phyloP scores from a whole-genome alignment of 2,888 invertebrate species.

The Trissonchulus latispiculum region DNA sequence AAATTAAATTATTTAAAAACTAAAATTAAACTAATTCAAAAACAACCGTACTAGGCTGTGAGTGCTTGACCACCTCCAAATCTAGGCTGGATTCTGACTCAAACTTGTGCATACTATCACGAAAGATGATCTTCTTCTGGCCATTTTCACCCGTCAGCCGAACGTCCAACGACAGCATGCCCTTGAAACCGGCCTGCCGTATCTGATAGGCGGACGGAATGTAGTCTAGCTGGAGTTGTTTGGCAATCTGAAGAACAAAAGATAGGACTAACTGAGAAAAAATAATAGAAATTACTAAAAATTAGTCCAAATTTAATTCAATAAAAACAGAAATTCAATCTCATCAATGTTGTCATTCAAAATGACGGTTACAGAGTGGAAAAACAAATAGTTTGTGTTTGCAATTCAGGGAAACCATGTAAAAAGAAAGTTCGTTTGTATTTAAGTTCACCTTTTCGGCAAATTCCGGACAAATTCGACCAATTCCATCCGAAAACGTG shows the following conservation, averaged over 20 bases:
- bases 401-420: too few species aligned
- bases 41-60: conserved; percentile 35
- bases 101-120: conserved; percentile 28
- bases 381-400: too few species aligned
- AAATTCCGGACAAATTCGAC: conserved; percentile 33
- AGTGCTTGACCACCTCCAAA: conserved; percentile 38
- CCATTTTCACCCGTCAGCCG: conserved; percentile 29
- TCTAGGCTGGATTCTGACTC: conserved; percentile 16
- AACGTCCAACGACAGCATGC: conserved; percentile 37
- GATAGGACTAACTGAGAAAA: too few species aligned
- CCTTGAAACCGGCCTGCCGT: conserved; percentile 41
- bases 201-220: conserved; percentile 30
- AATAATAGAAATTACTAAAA: background rate
- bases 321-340: background rate
- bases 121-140: conserved; percentile 10
- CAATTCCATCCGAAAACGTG: conserved; percentile 40
- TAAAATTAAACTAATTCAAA: too few species aligned
- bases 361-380: too few species aligned
- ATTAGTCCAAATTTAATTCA: background rate
- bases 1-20: too few species aligned
- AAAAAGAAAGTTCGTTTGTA: too few species aligned
- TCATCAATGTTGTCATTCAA: too few species aligned
- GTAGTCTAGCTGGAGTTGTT: conserved; percentile 19
- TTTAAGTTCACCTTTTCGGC: conserved; percentile 30
- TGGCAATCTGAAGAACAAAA: conserved; percentile 10